Evolutionary conservation across 2,797 vertebrate species (phyloP), one percentile per base, ranked within the genome.

Genomic region (Propithecus deckenii): DNA sequence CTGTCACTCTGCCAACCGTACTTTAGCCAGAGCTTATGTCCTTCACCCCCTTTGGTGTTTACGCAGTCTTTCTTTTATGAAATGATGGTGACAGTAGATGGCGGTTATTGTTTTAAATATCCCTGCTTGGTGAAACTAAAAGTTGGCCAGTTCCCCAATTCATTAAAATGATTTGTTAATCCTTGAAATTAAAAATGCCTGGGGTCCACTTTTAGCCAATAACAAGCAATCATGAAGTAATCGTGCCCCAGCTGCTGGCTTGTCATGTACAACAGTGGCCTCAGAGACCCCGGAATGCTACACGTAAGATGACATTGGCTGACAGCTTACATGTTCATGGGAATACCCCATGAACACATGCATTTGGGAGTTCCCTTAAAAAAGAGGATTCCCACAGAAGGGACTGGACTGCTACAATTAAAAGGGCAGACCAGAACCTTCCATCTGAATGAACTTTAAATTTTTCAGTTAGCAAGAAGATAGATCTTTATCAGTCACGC

Each of bases 361-460:
- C 23, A 35, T 2, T 10, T 7, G 1, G 17, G 61, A 5, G 7
- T 12, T 76, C 2, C 17, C 57, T 38, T 5, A 55, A 50, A 57
- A 61, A 52, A 28, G 32, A 3, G 12, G 5, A 35, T 48, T 35
- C 48, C 67, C 20, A 18, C 0, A 38, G 41, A 30, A 32, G 18
- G 4, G 20, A 30, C 32, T 20, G 15, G 63, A 4, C 14, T 1
- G 2, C 7, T 30, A 10, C 2, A 38, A 75, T 35, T 18, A 35
- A 12, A 15, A 22, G 17, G 43, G n/a, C 0, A 52, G 22, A 15
- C 67, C 48, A 11, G 35, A 61, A 35, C 23, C 59, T 52, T 61
- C 71, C 38, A 15, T 8, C 0, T 13, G 61, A 20, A 55, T 3
- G 20, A 59, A 23, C n/a, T 65, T 9, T 0, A 18, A 17, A n/a